phyloP scores from a whole-genome alignment of 2,888 invertebrate species.

The Drosophila paramelanica region DNA sequence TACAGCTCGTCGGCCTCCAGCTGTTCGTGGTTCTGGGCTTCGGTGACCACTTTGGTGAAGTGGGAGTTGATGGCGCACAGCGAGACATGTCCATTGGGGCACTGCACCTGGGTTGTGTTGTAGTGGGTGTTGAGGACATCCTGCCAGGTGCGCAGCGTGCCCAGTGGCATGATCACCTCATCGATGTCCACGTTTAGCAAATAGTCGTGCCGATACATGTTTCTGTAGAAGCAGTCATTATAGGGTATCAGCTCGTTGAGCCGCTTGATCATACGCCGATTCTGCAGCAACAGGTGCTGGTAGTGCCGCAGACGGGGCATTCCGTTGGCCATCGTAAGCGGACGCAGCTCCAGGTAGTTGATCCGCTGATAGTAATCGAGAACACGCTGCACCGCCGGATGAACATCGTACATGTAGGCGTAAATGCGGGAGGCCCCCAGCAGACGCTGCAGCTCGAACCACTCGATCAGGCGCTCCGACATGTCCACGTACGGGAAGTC shows the following conservation, averaged over 20 bases:
- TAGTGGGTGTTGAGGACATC: slow-evolving; percentile 84
- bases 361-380: slow-evolving; percentile 86
- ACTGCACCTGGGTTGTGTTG: slow-evolving; percentile 8
- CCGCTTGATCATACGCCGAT: slow-evolving; percentile 93
- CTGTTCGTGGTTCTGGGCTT: slow-evolving; percentile 53
- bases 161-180: slow-evolving; percentile 93
- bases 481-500: slow-evolving; percentile 95
- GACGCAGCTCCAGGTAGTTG: slow-evolving; percentile 89
- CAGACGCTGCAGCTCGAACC: slow-evolving; percentile 93
- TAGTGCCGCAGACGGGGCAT: slow-evolving; percentile 93
- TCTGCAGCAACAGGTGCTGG: slow-evolving; percentile 93
- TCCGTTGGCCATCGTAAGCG: slow-evolving; percentile 92
- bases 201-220: slow-evolving; percentile 94
- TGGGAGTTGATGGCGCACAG: slow-evolving; percentile 95
- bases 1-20: slow-evolving; percentile 87
- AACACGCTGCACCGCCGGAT: slow-evolving; percentile 94
- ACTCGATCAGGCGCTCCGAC: slow-evolving; percentile 93
- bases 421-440: slow-evolving; percentile 95
- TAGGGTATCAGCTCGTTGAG: slow-evolving; percentile 97
- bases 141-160: slow-evolving; percentile 79
- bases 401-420: slow-evolving; percentile 93
- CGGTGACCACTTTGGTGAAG: slow-evolving; percentile 89
- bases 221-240: slow-evolving; percentile 96
- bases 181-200: slow-evolving; percentile 94
- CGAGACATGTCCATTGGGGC: slow-evolving; percentile 82